Evolutionary conservation across 2,113 vertebrate genomes (phyloP), one percentile per base, ranked within the genome.

Genomic region (Anseranas semipalmata): DNA sequence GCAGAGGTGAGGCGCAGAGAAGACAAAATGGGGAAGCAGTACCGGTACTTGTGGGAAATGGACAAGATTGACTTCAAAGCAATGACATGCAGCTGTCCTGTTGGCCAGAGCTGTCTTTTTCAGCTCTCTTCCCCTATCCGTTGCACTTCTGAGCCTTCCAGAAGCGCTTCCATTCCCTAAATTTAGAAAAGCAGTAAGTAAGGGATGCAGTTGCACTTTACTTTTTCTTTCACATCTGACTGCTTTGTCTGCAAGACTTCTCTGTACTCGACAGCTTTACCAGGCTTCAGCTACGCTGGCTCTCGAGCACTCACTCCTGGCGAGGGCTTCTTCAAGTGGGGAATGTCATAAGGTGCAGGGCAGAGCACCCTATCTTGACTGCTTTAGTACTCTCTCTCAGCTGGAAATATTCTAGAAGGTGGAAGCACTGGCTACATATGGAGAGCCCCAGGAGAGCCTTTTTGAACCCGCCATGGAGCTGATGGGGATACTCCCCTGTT

Each of bases 31-130:
- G 17, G 22, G 73, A 35, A 73, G 45, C 7, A 7, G n/a, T 48
- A 18, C 41, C 48, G 53, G 35, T 53, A 20, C 39, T 53, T 35
- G 6, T 32, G 30, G 41, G 46, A 85, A 62, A 45, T 10, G 18
- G 22, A 14, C 32, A 15, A 60, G 68, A 30, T 12, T 75, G 43
- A 25, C 11, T 35, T 89, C 9, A 80, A 63, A 80, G 48, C 48
- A 50, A 22, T 4, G n/a, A 33, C 8, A 6, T 1, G 0, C 55
- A 39, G 10, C 41, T 4, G 1, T 60, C 30, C 9, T 35, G 13
- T 66, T 62, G 18, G 39, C 17, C 30, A 41, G n/a, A 84, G 39
- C 66, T 48, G 30, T 37, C 37, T 52, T 58, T 48, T 28, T 71
- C 24, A 2, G 52, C 21, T 39, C 33, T 59, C 24, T 59, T 59